A percentile compares a stretch with the other conserved stretches of the same genome.
Evolutionary conservation across 2,797 vertebrate species (phyloP).

Genomic region (Todus mexicanus): DNA sequence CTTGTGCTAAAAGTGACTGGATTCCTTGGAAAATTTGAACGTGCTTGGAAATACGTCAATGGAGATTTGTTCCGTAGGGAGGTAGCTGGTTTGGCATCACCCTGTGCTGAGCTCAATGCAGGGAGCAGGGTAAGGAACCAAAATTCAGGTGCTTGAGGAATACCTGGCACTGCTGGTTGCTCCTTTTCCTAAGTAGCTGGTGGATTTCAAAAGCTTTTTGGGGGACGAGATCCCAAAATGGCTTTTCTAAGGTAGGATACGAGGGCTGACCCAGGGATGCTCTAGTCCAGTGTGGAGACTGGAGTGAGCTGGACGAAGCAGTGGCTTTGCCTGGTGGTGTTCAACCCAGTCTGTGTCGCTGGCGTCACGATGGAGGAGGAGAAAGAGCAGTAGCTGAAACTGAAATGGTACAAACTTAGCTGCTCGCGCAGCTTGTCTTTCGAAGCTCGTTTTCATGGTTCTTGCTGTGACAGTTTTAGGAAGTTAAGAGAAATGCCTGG

Average conservation of each 20-base stretch:
- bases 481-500: background rate
- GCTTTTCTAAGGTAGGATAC: background rate
- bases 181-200: background rate
- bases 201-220: background rate
- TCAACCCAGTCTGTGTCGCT: fast-evolving
- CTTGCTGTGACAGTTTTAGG: background rate
- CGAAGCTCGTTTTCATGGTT: background rate
- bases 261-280: background rate
- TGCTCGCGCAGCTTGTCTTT: background rate
- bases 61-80: background rate
- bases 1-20: fast-evolving
- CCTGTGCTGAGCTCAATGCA: background rate
- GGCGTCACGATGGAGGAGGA: background rate
- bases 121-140: background rate
- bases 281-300: fast-evolving
- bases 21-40: background rate
- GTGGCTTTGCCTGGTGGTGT: background rate
- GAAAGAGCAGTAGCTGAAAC: background rate
- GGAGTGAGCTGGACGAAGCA: background rate
- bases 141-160: background rate
- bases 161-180: background rate
- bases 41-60: background rate
- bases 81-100: background rate
- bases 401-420: background rate
- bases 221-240: background rate